phyloP scores from a whole-genome alignment of 2,797 vertebrate species.

The Lithobates sylvaticus region DNA sequence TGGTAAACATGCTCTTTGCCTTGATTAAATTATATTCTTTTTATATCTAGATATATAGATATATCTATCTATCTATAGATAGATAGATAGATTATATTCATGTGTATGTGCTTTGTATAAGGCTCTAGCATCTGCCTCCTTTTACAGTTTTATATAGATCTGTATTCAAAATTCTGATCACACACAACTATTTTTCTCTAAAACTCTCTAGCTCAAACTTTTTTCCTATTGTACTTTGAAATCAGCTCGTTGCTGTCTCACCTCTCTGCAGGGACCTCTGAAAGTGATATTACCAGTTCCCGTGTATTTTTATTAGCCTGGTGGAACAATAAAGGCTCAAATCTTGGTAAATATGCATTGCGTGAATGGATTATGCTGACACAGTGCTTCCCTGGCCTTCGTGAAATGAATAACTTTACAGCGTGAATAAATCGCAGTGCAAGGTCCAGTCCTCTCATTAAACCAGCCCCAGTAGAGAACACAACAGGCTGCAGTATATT shows the following conservation, averaged over 20 bases:
- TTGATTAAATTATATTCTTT: too few species aligned
- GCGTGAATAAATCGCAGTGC: conserved; percentile 75
- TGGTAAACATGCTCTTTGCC: too few species aligned
- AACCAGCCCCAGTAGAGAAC: conserved; percentile 54
- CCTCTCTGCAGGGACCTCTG: conserved; percentile 76
- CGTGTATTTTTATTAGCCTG: conserved; percentile 85
- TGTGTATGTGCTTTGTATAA: too few species aligned
- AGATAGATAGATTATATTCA: too few species aligned
- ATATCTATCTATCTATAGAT: too few species aligned
- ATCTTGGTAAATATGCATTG: conserved; percentile 88
- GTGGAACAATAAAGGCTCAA: conserved; percentile 85
- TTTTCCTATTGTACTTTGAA: conserved; percentile 81
- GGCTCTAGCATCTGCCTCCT: background rate
- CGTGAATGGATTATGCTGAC: conserved; percentile 86
- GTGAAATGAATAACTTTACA: conserved; percentile 80
- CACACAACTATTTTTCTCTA: conserved; percentile 64
- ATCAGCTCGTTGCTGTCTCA: conserved; percentile 39
- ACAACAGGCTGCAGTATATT: conserved; percentile 43
- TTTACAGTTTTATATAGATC: conserved; percentile 11
- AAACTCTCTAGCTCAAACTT: conserved; percentile 74
- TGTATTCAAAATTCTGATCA: conserved; percentile 41
- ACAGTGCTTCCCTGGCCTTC: conserved; percentile 81
- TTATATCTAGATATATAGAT: too few species aligned
- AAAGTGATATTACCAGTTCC: conserved; percentile 86
- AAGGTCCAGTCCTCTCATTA: conserved; percentile 52